Evolutionary conservation across 2,888 invertebrate genomes (phyloP), one percentile per base, ranked within the genome.

Genomic region (Selenia dentaria): DNA sequence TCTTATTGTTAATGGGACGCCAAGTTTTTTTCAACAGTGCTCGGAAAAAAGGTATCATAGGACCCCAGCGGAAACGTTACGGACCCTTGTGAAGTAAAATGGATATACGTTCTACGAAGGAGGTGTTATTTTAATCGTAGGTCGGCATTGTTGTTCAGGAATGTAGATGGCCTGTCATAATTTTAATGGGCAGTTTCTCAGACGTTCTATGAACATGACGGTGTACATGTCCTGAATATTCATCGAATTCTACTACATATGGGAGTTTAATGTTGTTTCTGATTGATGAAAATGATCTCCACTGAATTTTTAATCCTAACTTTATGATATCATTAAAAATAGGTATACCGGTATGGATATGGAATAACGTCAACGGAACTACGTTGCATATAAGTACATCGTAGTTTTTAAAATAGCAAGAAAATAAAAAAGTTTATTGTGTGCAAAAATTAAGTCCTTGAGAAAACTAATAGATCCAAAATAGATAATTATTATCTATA

Each of bases 1-100:
- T 89, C 85, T 88, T 87, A 89, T 90, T 89, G 83, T 90, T 89
- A 89, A 87, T 88, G 86, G 88, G 88, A 88, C 87, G 87, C 87
- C 83, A 87, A 79, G 83, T 87, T 90, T 90, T n/a, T 90, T 90
- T 90, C 79, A 79, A 77, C 68, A 57, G 66, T 66, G 73, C 74
- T 78, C 74, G 87, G 86, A 88, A 90, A 90, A 87, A 83, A 83
- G 74, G 82, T 83, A 87, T 82, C 85, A 81, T 81, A 82, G 79
- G 82, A 81, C 78, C 88, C 86, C 88, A 84, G 79, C 89, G 89
- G 89, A 89, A 89, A 89, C 86, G 87, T 88, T 87, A 87, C 81
- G 83, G 83, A 76, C 83, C 85, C 86, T 83, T 86, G 75, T 85
- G 80, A 85, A 86, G 84, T 84, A 85, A 86, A 87, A 87, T 85